Conservation (phyloP, 2,888 invertebrate genomes). For the Zonitis immaculata region DNA sequence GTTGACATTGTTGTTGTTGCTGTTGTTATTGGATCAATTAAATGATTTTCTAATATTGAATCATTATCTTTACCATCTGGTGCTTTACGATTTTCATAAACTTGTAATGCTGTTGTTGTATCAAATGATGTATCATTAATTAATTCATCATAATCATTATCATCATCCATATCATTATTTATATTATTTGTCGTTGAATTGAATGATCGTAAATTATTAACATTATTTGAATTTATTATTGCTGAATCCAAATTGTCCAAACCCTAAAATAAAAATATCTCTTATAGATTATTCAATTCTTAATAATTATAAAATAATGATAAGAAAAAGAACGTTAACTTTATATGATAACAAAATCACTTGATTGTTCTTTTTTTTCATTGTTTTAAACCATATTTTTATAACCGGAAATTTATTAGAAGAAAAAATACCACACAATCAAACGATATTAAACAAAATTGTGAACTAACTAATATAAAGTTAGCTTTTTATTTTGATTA, state of each 20-base stretch:
- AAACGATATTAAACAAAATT: slow-evolving; percentile 1
- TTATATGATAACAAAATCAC: slow-evolving; percentile 43
- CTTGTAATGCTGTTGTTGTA: slow-evolving; percentile 23
- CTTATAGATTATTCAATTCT: background rate
- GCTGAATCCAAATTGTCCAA: slow-evolving; percentile 29
- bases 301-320: background rate
- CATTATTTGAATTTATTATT: slow-evolving; percentile 18
- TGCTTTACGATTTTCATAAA: slow-evolving; percentile 54
- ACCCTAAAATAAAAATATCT: slow-evolving; percentile 29
- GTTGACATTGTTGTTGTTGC: slow-evolving; percentile 29
- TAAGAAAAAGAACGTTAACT: slow-evolving; percentile 22
- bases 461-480: background rate
- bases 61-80: slow-evolving; percentile 83
- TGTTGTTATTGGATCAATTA: slow-evolving; percentile 48
- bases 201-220: slow-evolving; percentile 12
- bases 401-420: too few species aligned
- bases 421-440: slow-evolving; percentile 5
- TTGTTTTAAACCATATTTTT: slow-evolving; percentile 11
- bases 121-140: slow-evolving; percentile 2
- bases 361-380: slow-evolving; percentile 36
- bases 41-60: slow-evolving; percentile 57
- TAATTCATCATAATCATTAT: slow-evolving; percentile 18
- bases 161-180: slow-evolving; percentile 7
- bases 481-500: background rate
- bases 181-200: slow-evolving; percentile 18